Conservation (phyloP, 2,797 vertebrate genomes). For the Phyllotis vaccarum region DNA sequence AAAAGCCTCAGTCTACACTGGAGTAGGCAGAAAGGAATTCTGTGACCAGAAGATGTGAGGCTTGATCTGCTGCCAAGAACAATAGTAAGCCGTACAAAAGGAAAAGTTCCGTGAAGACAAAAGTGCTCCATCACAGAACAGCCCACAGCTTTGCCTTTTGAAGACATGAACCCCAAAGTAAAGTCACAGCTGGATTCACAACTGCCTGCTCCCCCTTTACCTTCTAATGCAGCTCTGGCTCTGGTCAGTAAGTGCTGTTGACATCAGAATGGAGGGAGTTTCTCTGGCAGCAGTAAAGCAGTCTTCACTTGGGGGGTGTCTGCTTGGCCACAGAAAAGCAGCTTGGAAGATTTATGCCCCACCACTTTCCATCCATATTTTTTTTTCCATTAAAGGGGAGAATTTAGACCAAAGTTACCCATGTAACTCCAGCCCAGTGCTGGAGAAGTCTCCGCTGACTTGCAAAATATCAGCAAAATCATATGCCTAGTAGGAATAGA, state of each 20-base stretch:
- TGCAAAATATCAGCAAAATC: constrained; percentile 80
- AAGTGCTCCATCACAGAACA: constrained; percentile 83
- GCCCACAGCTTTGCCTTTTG: constrained; percentile 75
- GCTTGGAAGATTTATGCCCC: constrained; percentile 77
- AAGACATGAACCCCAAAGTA: constrained; percentile 81
- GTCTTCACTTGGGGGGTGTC: constrained; percentile 66
- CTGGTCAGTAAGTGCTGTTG: constrained; percentile 59
- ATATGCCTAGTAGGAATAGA: constrained; percentile 72
- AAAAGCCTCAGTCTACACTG: constrained; percentile 83
- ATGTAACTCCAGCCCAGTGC: constrained; percentile 69
- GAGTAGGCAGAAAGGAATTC: constrained; percentile 89
- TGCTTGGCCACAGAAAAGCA: constrained; percentile 44
- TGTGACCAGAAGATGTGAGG: constrained; percentile 88
- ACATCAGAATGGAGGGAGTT: constrained; percentile 14
- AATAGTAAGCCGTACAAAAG: constrained; percentile 86
- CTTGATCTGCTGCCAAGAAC: constrained; percentile 88
- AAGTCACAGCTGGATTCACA: constrained; percentile 83
- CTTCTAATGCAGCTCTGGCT: constrained; percentile 77
- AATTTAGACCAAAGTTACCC: constrained; percentile 84
- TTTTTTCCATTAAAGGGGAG: constrained; percentile 66
- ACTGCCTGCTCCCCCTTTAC: constrained; percentile 82
- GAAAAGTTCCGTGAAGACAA: constrained; percentile 87
- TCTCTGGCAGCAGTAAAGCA: not conserved
- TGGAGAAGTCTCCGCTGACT: constrained; percentile 81
- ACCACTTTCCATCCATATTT: constrained; percentile 57